Evolutionary conservation across 2,888 invertebrate genomes (phyloP).

Genomic region (Shargacucullia verbasci): DNA sequence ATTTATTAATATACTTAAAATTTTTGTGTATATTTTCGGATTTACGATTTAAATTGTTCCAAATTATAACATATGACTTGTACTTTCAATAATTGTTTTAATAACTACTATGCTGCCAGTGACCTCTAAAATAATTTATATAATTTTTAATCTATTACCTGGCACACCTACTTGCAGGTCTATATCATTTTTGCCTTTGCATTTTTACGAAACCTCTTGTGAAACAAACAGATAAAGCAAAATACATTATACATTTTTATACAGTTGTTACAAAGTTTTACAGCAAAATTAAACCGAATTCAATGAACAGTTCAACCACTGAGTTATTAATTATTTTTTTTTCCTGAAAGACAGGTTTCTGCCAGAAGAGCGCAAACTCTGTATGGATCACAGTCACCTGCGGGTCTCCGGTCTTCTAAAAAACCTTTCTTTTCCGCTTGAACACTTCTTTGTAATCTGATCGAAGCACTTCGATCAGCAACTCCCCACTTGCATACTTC

Average conservation of each 20-base stretch:
- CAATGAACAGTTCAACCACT: not conserved
- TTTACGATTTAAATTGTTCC: slow-evolving; percentile 21
- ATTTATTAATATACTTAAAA: slow-evolving; percentile 1
- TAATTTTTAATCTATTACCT: too few species aligned
- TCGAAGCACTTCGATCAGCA: slow-evolving; percentile 97
- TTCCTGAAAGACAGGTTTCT: slow-evolving; percentile 65
- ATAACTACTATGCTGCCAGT: slow-evolving; percentile 6
- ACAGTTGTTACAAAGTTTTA: not conserved
- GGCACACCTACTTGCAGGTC: too few species aligned
- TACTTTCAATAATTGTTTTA: too few species aligned
- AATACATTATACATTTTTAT: too few species aligned
- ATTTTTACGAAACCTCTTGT: too few species aligned
- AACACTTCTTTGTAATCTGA: slow-evolving; percentile 97
- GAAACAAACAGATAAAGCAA: too few species aligned
- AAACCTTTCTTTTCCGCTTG: slow-evolving; percentile 96
- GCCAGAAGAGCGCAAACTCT: slow-evolving; percentile 85
- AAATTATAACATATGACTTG: not conserved
- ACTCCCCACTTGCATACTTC: slow-evolving; percentile 96
- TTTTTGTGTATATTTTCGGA: not conserved
- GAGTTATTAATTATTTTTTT: not conserved
- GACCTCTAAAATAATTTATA: too few species aligned
- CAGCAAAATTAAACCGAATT: not conserved
- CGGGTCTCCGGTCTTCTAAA: slow-evolving; percentile 97
- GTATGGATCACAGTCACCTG: slow-evolving; percentile 98
- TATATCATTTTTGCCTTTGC: too few species aligned